Evolutionary conservation across 1,140 invertebrate genomes (phyloP), one percentile per base, ranked within the genome.

Genomic region (Philaenus spumarius): DNA sequence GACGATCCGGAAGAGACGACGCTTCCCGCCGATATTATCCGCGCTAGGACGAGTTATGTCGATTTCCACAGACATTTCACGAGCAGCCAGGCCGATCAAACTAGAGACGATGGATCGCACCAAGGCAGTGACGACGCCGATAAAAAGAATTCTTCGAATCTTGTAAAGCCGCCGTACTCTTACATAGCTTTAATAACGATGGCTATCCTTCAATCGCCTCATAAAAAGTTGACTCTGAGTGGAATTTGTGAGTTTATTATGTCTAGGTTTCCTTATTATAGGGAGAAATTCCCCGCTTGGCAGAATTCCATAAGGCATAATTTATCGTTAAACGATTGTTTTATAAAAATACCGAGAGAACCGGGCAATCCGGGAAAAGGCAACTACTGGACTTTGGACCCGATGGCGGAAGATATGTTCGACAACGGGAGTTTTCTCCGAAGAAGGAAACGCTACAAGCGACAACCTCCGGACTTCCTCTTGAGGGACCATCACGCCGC

Each of bases 171-270:
- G 1, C 93, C 95, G 0, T 98, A 97, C 72, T 97, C 94, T 0
- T 98, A 98, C 76, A 98, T 98, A 62, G 95, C 95, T 0, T 78
- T 98, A 1, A 98, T 98, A 64, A 97, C 95, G 0, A 98, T 97
- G 95, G 90, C 95, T 14, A 97, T 99, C 48, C 79, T 97, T 0
- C 94, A 98, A 66, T 94, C 93, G n/a, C 93, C 93, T 11, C 89
- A 96, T 67, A 97, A 97, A 76, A 95, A 96, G 68, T 76, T 98
- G 11, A 98, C 96, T 0, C 77, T 99, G 0, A 96, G 93, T 67
- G 95, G 95, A 15, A 99, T 99, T 58, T 99, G 95, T 77, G 95
- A 98, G 71, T 98, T 98, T 72, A 99, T 99, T 61, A 97, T 97
- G 86, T 89, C 88, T n/a, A 80, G 92, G 62, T 99, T 99, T 73